Evolutionary conservation across 2,113 vertebrate species (phyloP).

Genomic region (Microtus montanus): DNA sequence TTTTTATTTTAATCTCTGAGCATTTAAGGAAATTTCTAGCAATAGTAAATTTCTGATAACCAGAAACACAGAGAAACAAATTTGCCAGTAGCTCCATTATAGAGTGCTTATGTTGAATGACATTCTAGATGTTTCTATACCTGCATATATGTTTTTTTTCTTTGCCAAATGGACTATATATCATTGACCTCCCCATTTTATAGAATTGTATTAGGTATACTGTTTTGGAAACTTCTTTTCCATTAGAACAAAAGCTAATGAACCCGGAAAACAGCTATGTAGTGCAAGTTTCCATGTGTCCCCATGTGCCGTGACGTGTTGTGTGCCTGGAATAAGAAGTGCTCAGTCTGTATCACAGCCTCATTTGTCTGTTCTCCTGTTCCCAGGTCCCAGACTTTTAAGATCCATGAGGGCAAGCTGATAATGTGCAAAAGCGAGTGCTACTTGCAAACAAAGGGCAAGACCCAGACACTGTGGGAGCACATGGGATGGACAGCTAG

Average conservation of each 20-base stretch:
- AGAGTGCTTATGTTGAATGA: neutral
- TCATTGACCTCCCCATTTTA: conserved; percentile 1
- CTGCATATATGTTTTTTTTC: neutral
- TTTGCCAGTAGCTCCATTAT: neutral
- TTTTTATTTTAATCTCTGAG: conserved; percentile 6
- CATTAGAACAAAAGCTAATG: conserved; percentile 33
- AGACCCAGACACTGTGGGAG: neutral
- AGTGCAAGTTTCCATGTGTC: neutral
- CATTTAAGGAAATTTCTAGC: conserved; percentile 28
- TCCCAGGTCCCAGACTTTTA: neutral
- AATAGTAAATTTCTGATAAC: neutral
- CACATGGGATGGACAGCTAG: neutral
- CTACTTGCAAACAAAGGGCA: neutral
- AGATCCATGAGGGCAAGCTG: neutral
- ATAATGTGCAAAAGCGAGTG: neutral
- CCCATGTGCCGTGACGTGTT: neutral
- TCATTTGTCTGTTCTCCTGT: neutral
- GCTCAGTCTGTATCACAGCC: neutral
- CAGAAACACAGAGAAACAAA: conserved; percentile 29
- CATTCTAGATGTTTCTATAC: conserved; percentile 2
- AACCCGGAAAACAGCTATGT: neutral
- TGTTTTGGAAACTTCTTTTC: conserved; percentile 18
- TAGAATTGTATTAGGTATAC: conserved; percentile 30
- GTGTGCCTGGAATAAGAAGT: neutral
- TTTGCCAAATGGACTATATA: conserved; percentile 19